These are phyloP conservation scores for Mythimna albipuncta DNA, from an alignment of 2,888 invertebrate species.

Conservation along the genomic window DNA sequence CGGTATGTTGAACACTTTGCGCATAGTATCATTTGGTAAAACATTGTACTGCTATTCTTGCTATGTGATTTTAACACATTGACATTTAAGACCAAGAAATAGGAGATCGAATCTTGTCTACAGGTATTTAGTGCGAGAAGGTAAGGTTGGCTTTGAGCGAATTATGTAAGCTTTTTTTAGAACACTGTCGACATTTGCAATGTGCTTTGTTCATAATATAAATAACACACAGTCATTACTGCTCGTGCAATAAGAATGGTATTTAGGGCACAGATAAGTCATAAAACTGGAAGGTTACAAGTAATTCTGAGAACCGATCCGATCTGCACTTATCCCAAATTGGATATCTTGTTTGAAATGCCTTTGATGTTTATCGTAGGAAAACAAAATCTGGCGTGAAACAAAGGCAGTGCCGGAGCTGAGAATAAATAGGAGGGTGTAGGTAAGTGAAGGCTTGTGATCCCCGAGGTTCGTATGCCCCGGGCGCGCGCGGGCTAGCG, in stretches of 20 bases:
- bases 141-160: slow-evolving; percentile 27
- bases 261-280: slow-evolving; percentile 55
- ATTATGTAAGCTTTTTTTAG: slow-evolving; percentile 42
- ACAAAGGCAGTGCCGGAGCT: slow-evolving; percentile 51
- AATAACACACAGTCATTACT: slow-evolving; percentile 24
- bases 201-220: slow-evolving; percentile 22
- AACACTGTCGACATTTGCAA: slow-evolving; percentile 14
- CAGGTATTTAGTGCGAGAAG: slow-evolving; percentile 44
- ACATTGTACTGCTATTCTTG: slow-evolving; percentile 53
- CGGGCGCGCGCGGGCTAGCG: slow-evolving; percentile 56
- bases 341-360: slow-evolving; percentile 58
- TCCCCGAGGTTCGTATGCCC: slow-evolving; percentile 67
- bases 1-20: slow-evolving; percentile 55
- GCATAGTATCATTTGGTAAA: slow-evolving; percentile 54
- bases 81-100: slow-evolving; percentile 55
- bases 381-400: slow-evolving; percentile 60
- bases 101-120: slow-evolving; percentile 45
- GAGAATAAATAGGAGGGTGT: slow-evolving; percentile 64
- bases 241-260: slow-evolving; percentile 34
- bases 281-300: slow-evolving; percentile 50
- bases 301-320: slow-evolving; percentile 54
- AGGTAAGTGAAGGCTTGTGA: slow-evolving; percentile 65
- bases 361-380: slow-evolving; percentile 52
- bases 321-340: slow-evolving; percentile 58
- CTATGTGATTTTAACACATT: slow-evolving; percentile 54